A percentile compares a stretch with the other conserved stretches of the same genome.
Conservation (phyloP, 2,113 vertebrate species). For the Onychorhynchus coronatus region DNA sequence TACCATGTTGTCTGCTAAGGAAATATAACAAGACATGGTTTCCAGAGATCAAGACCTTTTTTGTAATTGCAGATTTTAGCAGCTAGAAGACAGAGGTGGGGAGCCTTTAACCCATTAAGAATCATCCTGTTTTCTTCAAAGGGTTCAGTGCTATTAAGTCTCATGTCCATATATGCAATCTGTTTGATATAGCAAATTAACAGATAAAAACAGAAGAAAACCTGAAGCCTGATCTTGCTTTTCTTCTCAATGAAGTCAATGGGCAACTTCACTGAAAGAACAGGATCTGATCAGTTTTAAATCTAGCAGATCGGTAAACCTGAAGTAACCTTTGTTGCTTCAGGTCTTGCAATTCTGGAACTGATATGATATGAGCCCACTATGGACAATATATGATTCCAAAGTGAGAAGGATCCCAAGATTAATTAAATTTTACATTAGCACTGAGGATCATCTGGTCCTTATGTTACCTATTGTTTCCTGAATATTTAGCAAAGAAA, state of each 20-base stretch:
- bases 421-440: neutral
- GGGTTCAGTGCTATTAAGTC: neutral
- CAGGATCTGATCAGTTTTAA: neutral
- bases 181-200: neutral
- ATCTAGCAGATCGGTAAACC: neutral
- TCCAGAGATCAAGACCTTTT: slow-evolving; percentile 70
- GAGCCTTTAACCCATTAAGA: slow-evolving; percentile 1
- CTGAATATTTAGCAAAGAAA: neutral
- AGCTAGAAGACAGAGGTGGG: neutral
- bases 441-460: fast-evolving
- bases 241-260: neutral
- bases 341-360: neutral
- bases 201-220: slow-evolving; percentile 2
- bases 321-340: neutral
- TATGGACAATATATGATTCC: neutral
- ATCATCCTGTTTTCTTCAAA: slow-evolving; percentile 21
- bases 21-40: slow-evolving; percentile 72
- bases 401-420: neutral
- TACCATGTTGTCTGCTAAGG: slow-evolving; percentile 61
- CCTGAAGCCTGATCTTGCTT: neutral
- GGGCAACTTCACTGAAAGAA: neutral
- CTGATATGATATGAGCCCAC: neutral
- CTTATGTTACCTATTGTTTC: neutral
- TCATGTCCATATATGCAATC: neutral
- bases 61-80: slow-evolving; percentile 63